phyloP scores from a whole-genome alignment of 2,888 invertebrate genomes.

The Philereme vetulata region DNA sequence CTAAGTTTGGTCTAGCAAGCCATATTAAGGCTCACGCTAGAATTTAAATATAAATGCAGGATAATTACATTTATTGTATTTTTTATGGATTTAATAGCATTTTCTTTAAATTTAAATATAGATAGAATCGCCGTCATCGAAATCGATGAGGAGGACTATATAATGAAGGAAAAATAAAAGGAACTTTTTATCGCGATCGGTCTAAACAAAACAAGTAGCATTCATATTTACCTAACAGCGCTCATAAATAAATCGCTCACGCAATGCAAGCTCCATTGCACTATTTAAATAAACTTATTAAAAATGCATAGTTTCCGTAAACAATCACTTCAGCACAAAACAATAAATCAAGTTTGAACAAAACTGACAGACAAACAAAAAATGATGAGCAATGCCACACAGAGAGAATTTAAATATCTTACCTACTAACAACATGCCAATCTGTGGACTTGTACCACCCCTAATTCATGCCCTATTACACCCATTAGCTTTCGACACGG shows the following conservation, averaged over 20 bases:
- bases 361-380: conserved; percentile 49
- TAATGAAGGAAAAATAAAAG: no score
- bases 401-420: conserved; percentile 25
- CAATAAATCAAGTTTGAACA: conserved; percentile 48
- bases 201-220: no score
- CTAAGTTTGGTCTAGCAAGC: no score
- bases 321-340: conserved; percentile 28
- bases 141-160: no score
- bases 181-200: no score
- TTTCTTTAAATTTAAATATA: no score
- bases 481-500: conserved; percentile 73
- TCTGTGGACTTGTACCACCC: conserved; percentile 42
- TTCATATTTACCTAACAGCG: not conserved
- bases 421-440: conserved; percentile 2
- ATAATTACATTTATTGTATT: no score
- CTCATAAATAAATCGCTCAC: conserved; percentile 8
- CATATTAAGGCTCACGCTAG: no score
- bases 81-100: no score
- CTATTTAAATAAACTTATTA: conserved; percentile 36
- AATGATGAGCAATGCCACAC: conserved; percentile 56
- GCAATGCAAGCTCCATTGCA: conserved; percentile 11
- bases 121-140: no score
- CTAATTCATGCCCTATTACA: conserved; percentile 66
- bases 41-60: no score
- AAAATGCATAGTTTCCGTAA: conserved; percentile 27